Evolutionary conservation across 2,888 invertebrate species (phyloP), one percentile per base, ranked within the genome.

Genomic region (Eudemis profundana): DNA sequence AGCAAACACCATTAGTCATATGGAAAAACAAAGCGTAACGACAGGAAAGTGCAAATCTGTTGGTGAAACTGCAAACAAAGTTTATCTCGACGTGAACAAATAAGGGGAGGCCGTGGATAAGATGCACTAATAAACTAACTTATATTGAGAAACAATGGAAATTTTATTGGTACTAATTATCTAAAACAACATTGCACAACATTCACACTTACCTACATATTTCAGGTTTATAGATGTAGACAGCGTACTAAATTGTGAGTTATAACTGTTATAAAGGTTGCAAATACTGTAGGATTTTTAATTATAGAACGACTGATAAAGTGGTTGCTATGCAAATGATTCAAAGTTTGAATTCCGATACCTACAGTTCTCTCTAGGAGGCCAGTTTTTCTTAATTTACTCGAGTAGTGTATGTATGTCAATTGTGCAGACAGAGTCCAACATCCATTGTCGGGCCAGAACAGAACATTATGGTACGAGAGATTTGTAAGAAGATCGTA

Each of bases 51-150:
- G 65, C 29, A 46, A 65, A 57, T 51, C 51, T 29, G n/a, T 21
- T 49, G 29, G 29, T 50, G 56, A 50, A 64, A 65, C 46, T 2
- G 60, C 60, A 46, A 60, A 65, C 23, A 65, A 19, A 53, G 14
- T 38, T 46, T 53, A 60, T 65, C 59, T 50, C 12, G n/a, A 36
- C 2, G 40, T 40, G 27, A 57, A 44, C 33, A 65, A 65, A 59
- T 46, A 44, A n/a, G 19, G n/a, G 19, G 23, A 21, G 10, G 8
- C 36, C 10, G 15, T 17, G n/a, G 36, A 50, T 14, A n/a, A 44
- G 21, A 42, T 29, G 54, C 23, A 42, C 10, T 42, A 27, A 54
- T 54, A 27, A 15, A 40, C 15, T 17, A 17, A 33, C 29, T 27
- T 29, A 14, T 15, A 27, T 46, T 46, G 21, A 47, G 46, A 23